A percentile compares a stretch with the other conserved stretches of the same genome.
Conservation (phyloP, 2,113 vertebrate genomes). For the Tragelaphus scriptus region DNA sequence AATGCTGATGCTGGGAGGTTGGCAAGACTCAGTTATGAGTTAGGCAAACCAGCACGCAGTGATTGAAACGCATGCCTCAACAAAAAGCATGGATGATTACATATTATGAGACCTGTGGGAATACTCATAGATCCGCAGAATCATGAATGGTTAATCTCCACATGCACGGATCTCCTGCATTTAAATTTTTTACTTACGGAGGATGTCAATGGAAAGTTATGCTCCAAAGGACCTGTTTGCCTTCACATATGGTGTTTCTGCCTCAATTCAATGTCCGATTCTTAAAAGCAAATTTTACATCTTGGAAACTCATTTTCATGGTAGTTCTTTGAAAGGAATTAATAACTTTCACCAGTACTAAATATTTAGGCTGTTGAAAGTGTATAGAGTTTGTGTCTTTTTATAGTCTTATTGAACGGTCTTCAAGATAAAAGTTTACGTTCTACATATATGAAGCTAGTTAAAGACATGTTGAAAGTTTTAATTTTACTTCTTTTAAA, state of each 20-base stretch:
- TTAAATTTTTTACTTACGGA: background rate
- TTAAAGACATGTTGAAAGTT: background rate
- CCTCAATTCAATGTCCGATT: background rate
- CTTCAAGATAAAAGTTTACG: background rate
- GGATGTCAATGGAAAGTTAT: background rate
- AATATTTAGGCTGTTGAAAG: background rate
- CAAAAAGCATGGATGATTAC: background rate
- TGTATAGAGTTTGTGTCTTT: background rate
- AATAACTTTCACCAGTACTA: background rate
- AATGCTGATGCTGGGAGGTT: background rate
- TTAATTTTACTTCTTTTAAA: background rate
- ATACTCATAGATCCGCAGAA: background rate
- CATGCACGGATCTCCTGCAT: background rate
- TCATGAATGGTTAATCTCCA: background rate
- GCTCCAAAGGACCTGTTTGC: background rate
- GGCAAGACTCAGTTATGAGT: constrained; percentile 36
- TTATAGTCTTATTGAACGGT: background rate
- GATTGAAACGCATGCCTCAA: background rate
- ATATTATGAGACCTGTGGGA: background rate
- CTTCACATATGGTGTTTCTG: background rate
- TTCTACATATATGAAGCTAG: background rate
- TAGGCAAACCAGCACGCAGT: background rate
- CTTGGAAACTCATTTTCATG: background rate
- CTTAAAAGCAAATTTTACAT: background rate
- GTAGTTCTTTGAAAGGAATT: background rate